phyloP scores from a whole-genome alignment of 2,888 invertebrate genomes.

The Terebella lapidaria region DNA sequence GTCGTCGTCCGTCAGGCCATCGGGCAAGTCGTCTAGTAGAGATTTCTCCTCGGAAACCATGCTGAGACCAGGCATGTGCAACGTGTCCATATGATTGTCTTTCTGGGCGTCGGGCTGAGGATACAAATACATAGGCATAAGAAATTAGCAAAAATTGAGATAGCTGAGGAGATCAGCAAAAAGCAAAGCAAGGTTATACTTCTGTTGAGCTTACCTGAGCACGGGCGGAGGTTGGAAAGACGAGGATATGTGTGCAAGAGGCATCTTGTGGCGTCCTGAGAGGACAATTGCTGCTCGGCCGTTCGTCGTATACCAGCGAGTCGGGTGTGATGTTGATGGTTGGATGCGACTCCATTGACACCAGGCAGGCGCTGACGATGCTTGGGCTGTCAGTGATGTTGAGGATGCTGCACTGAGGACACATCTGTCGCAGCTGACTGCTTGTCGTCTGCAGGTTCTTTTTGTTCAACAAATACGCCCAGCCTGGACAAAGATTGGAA shows the following conservation, averaged over 20 bases:
- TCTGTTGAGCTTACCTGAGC: too few species aligned
- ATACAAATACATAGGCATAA: too few species aligned
- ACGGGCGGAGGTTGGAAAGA: constrained; percentile 80
- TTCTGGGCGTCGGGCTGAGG: too few species aligned
- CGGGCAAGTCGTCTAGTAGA: too few species aligned
- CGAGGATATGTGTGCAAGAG: constrained; percentile 94
- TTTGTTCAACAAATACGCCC: constrained; percentile 89
- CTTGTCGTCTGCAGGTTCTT: constrained; percentile 85
- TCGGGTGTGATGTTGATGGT: constrained; percentile 63
- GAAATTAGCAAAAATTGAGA: too few species aligned
- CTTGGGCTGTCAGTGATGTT: constrained; percentile 76
- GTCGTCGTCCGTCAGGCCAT: not conserved
- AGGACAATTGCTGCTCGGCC: constrained; percentile 42
- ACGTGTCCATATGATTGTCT: too few species aligned
- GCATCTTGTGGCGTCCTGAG: constrained; percentile 94
- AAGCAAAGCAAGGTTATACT: too few species aligned
- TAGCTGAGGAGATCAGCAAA: too few species aligned
- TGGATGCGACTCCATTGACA: constrained; percentile 87
- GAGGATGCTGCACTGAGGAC: constrained; percentile 79
- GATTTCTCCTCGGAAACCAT: too few species aligned
- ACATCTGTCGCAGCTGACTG: constrained; percentile 81
- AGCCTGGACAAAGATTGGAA: constrained; percentile 65
- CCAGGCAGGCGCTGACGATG: constrained; percentile 95
- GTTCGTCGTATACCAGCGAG: constrained; percentile 36
- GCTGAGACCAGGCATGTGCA: too few species aligned